Conservation (phyloP, 1,140 invertebrate species). For the Drosophila persimilis region DNA sequence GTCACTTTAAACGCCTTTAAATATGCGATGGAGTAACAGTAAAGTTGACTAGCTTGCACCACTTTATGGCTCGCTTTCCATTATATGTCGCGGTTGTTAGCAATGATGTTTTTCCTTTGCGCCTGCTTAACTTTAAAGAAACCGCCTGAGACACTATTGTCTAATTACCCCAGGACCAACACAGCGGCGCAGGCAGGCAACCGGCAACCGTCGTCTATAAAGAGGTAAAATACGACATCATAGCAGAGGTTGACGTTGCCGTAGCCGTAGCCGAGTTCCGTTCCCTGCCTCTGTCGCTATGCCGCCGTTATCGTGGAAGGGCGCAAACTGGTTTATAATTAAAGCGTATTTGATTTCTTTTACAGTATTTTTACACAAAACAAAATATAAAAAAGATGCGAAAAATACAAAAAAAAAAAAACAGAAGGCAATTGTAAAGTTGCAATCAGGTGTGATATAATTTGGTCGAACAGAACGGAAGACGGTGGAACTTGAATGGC, state of each 20-base stretch:
- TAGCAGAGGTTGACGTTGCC: background rate
- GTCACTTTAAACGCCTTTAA: constrained; percentile 50
- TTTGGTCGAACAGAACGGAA: constrained; percentile 14
- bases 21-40: constrained; percentile 18
- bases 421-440: constrained; percentile 35
- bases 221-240: constrained; percentile 15
- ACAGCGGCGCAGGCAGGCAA: background rate
- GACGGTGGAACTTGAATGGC: background rate
- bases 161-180: constrained; percentile 55
- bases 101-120: background rate
- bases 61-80: constrained; percentile 55
- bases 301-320: constrained; percentile 8
- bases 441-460: constrained; percentile 72
- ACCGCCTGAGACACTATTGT: constrained; percentile 37
- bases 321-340: constrained; percentile 75
- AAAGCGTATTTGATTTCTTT: constrained; percentile 61
- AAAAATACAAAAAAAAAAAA: constrained; percentile 2
- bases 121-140: constrained; percentile 37
- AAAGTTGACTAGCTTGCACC: background rate
- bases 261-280: too few relatives aligned
- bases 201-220: constrained; percentile 9
- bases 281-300: background rate
- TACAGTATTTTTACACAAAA: constrained; percentile 10
- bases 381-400: constrained; percentile 20
- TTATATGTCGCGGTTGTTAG: constrained; percentile 38